Percentiles rank a stretch among this genome's conserved stretches.
Evolutionary conservation across 2,797 vertebrate genomes (phyloP).

Genomic region (Pterois miles): DNA sequence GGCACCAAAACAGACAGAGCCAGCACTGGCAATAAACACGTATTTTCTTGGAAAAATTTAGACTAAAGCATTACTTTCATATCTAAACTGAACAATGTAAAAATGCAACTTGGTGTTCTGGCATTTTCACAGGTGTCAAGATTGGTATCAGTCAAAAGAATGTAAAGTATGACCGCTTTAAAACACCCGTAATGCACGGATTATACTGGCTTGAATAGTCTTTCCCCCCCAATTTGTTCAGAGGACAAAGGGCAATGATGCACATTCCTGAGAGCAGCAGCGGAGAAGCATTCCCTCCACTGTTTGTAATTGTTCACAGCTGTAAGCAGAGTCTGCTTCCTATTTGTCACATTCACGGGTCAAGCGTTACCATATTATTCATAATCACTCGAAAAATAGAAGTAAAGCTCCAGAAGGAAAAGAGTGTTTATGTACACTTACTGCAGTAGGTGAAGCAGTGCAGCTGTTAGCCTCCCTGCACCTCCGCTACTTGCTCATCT

Average conservation of each 20-base stretch:
- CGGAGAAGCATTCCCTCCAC: constrained; percentile 72
- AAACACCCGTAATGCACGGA: constrained; percentile 32
- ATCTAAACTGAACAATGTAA: neutral
- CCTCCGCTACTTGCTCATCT: constrained; percentile 35
- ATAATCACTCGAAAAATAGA: constrained; percentile 61
- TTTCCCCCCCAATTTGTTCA: constrained; percentile 61
- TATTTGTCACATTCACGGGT: constrained; percentile 80
- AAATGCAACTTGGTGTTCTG: neutral
- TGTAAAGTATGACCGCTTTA: constrained; percentile 13
- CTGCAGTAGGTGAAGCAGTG: constrained; percentile 51
- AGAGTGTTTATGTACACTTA: constrained; percentile 40
- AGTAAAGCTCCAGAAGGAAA: constrained; percentile 41
- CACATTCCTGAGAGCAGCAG: constrained; percentile 72
- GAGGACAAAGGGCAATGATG: constrained; percentile 73
- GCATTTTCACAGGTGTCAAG: constrained; percentile 52
- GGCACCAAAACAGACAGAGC: neutral
- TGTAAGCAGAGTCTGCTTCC: constrained; percentile 70
- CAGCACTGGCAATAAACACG: fast-evolving
- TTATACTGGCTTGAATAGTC: constrained; percentile 45
- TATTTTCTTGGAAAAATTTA: neutral
- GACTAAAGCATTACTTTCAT: neutral
- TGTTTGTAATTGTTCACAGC: constrained; percentile 81
- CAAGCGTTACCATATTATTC: constrained; percentile 69
- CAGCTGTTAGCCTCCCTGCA: constrained; percentile 41
- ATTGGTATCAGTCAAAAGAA: constrained; percentile 16